These are phyloP conservation scores for Prunella strophiata DNA, from an alignment of 2,797 vertebrate species.

Conservation along the genomic window DNA sequence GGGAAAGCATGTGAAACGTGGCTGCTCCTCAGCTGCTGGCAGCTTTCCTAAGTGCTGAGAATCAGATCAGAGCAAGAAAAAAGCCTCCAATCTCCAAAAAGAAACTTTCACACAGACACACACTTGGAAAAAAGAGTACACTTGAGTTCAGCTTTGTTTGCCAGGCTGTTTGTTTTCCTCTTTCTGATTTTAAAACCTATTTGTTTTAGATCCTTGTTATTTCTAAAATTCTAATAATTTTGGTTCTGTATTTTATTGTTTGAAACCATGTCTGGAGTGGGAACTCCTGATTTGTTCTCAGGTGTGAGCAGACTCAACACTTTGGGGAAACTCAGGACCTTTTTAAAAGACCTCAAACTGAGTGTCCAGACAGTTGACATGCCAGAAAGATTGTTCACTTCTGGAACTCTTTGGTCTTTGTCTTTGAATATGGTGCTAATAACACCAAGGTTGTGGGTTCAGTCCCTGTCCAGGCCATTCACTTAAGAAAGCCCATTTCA, in stretches of 20 bases:
- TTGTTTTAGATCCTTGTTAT: not conserved
- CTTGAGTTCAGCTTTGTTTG: not conserved
- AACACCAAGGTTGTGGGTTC: not conserved
- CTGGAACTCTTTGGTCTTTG: not conserved
- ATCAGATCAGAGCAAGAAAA: conserved; percentile 13
- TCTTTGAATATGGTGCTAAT: not conserved
- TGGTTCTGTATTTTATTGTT: not conserved
- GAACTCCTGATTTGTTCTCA: not conserved
- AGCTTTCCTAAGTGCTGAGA: conserved; percentile 37
- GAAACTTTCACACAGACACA: not conserved
- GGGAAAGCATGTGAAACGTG: conserved; percentile 33
- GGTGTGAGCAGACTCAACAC: not conserved
- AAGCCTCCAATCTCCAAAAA: not conserved
- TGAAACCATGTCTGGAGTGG: not conserved
- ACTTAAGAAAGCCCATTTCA: too few relatives aligned
- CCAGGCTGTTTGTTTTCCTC: not conserved
- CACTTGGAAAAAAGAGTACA: not conserved
- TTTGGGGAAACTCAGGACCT: not conserved
- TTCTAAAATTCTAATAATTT: not conserved
- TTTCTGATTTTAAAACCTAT: not conserved
- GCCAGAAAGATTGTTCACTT: not conserved
- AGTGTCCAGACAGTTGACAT: not conserved
- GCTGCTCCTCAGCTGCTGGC: conserved; percentile 21
- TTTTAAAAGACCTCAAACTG: not conserved
- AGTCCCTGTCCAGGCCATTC: not conserved